Percentiles rank a stretch among this genome's conserved stretches.
phyloP scores from a whole-genome alignment of 2,888 invertebrate species.

The Nephrocerus scutellatus region DNA sequence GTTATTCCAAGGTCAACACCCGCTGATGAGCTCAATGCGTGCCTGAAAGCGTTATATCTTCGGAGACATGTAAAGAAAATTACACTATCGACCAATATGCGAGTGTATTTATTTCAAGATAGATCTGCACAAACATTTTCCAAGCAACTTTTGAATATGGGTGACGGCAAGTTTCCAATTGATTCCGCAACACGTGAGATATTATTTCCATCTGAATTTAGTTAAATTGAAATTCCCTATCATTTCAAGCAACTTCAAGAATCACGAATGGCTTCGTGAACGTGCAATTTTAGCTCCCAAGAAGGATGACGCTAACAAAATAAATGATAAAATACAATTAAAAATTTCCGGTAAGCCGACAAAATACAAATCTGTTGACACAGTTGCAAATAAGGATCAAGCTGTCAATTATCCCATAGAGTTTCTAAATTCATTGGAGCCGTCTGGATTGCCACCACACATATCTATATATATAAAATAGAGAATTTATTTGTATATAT shows the following conservation, averaged over 20 bases:
- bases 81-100: conserved; percentile 13
- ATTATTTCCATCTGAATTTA: too few relatives aligned
- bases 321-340: conserved; percentile 16
- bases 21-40: conserved; percentile 29
- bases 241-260: conserved; percentile 15
- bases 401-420: conserved; percentile 21
- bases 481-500: too few relatives aligned
- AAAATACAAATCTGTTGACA: conserved; percentile 18
- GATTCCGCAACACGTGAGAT: too few relatives aligned
- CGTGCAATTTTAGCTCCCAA: conserved; percentile 21
- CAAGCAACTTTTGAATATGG: conserved; percentile 18
- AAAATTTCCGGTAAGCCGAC: conserved; percentile 10
- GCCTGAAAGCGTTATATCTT: conserved; percentile 17
- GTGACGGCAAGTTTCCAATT: conserved; percentile 23
- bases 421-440: conserved; percentile 22
- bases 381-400: conserved; percentile 15
- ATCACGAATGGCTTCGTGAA: conserved; percentile 20
- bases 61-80: conserved; percentile 17
- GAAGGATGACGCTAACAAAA: conserved; percentile 15
- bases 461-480: too few relatives aligned
- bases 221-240: conserved; percentile 21
- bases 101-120: conserved; percentile 18
- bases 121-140: conserved; percentile 11
- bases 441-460: conserved; percentile 21
- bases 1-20: conserved; percentile 24